These are phyloP conservation scores for Anguilla pacifica DNA, from an alignment of 2,797 vertebrate genomes.

Conservation along the genomic window DNA sequence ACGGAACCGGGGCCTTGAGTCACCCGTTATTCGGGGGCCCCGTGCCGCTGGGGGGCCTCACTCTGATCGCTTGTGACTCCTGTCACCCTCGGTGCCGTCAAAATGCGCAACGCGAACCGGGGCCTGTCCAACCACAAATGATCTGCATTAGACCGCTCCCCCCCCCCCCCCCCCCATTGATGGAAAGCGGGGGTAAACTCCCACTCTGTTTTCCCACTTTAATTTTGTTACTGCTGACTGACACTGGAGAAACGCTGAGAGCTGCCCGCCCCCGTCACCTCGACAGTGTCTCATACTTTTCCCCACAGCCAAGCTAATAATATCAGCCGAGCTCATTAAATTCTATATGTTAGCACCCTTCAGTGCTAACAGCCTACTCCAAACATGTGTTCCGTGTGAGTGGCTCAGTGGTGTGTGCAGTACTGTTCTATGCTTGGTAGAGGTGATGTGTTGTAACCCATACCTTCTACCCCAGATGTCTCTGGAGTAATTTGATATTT, in stretches of 20 bases:
- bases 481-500: neutral
- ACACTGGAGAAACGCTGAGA: neutral
- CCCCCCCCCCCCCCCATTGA: constrained; percentile 15
- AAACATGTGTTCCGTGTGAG: neutral
- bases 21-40: constrained; percentile 77
- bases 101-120: constrained; percentile 61
- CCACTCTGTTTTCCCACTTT: neutral
- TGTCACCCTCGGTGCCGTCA: constrained; percentile 85
- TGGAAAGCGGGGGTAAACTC: constrained; percentile 1
- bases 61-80: constrained; percentile 87
- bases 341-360: constrained; percentile 27
- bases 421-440: neutral
- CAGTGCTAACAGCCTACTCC: neutral
- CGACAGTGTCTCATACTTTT: constrained; percentile 4
- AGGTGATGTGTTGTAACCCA: neutral
- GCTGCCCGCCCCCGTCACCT: neutral
- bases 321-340: constrained; percentile 22
- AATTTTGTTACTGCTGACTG: neutral
- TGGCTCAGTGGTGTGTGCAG: neutral
- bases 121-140: constrained; percentile 66
- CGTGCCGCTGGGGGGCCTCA: constrained; percentile 76
- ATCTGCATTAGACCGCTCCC: constrained; percentile 51
- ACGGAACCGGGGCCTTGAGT: constrained; percentile 80
- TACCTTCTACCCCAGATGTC: neutral
- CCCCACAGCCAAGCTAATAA: constrained; percentile 5